Evolutionary conservation across 2,113 vertebrate species (phyloP), one percentile per base, ranked within the genome.

Genomic region (Spizaetus ornatus): DNA sequence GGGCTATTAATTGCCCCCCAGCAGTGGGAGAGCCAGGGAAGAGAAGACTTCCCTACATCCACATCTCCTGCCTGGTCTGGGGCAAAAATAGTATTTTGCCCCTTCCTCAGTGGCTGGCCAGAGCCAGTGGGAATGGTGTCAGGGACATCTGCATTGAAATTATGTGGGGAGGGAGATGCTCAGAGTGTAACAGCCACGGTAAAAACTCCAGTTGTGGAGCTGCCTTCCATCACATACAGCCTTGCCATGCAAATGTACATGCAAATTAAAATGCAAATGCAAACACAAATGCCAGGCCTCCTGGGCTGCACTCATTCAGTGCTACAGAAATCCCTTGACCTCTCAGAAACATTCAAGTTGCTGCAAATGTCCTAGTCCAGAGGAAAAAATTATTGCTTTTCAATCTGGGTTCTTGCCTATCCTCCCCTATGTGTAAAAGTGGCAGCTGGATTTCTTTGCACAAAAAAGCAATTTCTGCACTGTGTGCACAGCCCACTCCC

Each of bases 201-300:
- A 61, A 50, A 63, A 91, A 31, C 29, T 79, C 19, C 0, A 0
- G 11, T 19, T 58, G 55, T 74, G 50, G 65, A 78, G 32, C 78
- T 84, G 63, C 66, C 40, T 93, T 87, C 47, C 34, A 25, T 40
- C 59, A 56, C 72, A 67, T 6, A 80, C 48, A 90, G 71, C 31
- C 27, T 84, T 73, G 52, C n/a, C 1, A 0, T 70, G 81, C 63
- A 69, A 94, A 97, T 95, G 47, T 20, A 22, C 13, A 82, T 40
- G 77, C 55, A 95, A 94, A 96, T 94, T 83, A 48, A 86, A 95
- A 91, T 94, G 89, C 55, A 90, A 96, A 96, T 81, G 16, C 3
- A 74, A 91, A 86, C 0, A 0, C 73, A 96, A 97, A 97, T 88
- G 70, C 67, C 93, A 94, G 69, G 72, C 73, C 93, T 82, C 83